Evolutionary conservation across 2,888 invertebrate species (phyloP), one percentile per base, ranked within the genome.

Genomic region (Nomada fucata): DNA sequence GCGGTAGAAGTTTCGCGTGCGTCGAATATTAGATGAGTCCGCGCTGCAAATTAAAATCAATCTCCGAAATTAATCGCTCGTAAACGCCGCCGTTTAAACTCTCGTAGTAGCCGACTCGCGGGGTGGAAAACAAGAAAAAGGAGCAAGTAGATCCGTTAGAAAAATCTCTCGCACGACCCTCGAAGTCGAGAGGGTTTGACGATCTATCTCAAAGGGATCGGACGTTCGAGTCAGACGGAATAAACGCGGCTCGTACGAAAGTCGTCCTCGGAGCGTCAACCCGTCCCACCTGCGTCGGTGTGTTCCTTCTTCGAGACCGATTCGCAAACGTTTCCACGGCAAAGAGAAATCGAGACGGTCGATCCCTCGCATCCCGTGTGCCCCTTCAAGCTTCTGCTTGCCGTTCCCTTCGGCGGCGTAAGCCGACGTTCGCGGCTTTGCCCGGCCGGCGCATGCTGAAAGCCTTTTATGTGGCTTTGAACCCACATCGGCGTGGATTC

Each of bases 391-490:
- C 36, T 64, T 11, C 23, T 57, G 18, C n/a, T 4, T 57, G 18
- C 15, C 29, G 47, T 67, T 47, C 47, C 9, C 36, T 7, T 13
- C 23, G 42, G 26, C 26, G 47, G 47, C 68, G 63, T 60, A 47
- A 76, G 60, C 76, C 53, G 15, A 23, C 53, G 29, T 67, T 61
- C 60, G 53, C 61, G 47, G 80, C 61, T 80, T 72, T 52, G 47
- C 68, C 23, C 36, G 50, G 15, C 18, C 50, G 29, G 18, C 71
- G 67, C 18, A 57, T 53, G 57, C 52, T 71, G 67, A 82, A 75
- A 82, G 82, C 82, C 82, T 82, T 82, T 82, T 82, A 82, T 67
- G 82, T 75, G 82, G 82, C 71, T 82, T 82, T 57, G 82, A 82
- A 71, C 65, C 65, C 42, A 60, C 67, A 57, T 71, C 75, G 57